phyloP scores from a whole-genome alignment of 2,888 invertebrate species.

The Tipula vernalis region DNA sequence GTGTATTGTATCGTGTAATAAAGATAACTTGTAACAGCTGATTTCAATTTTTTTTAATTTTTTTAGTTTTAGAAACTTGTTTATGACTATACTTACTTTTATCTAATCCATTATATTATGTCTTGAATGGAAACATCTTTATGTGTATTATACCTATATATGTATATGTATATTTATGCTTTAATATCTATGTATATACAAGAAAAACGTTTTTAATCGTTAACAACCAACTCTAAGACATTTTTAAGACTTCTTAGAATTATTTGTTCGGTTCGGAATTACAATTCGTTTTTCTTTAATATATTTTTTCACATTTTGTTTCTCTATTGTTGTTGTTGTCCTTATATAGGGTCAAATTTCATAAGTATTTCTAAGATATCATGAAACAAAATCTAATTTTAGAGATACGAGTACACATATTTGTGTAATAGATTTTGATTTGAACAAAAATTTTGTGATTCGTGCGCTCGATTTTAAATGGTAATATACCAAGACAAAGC shows the following conservation, averaged over 20 bases:
- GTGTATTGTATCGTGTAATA: background rate
- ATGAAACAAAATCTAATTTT: background rate
- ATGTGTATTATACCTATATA: background rate
- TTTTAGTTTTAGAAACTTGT: background rate
- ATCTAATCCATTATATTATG: background rate
- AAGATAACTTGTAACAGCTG: background rate
- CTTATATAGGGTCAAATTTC: conserved; percentile 1
- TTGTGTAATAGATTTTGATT: background rate
- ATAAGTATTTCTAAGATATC: background rate
- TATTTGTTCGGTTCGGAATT: background rate
- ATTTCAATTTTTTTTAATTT: background rate
- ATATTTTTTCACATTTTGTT: background rate
- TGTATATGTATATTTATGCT: background rate
- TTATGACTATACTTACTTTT: background rate
- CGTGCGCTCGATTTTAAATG: no score
- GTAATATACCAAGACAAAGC: no score
- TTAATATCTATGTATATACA: background rate
- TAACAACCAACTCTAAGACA: background rate
- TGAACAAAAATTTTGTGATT: no score
- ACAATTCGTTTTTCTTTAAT: background rate
- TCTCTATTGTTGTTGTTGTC: background rate
- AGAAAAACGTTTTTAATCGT: background rate
- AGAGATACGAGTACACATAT: background rate
- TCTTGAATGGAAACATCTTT: background rate
- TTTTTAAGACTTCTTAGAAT: background rate